phyloP scores from a whole-genome alignment of 2,113 vertebrate genomes.

The Chroicocephalus ridibundus region DNA sequence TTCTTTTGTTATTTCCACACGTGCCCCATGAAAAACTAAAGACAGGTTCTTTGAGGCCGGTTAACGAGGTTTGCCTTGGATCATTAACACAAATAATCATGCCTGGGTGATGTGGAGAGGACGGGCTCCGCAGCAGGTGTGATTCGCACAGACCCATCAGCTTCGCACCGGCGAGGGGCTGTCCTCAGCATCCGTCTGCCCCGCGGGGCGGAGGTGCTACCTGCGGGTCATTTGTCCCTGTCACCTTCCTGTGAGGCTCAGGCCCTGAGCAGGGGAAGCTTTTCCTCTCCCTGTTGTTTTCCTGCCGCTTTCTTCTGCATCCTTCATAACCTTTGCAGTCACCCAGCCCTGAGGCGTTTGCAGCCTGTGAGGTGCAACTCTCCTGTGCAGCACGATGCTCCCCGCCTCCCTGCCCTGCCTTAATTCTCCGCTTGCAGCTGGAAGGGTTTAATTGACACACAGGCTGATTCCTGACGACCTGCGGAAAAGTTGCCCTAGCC shows the following conservation, averaged over 20 bases:
- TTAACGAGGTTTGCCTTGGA: neutral
- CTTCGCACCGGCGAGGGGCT: neutral
- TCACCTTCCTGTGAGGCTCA: neutral
- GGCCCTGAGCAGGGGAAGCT: neutral
- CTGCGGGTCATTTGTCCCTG: neutral
- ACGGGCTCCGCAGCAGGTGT: accelerated
- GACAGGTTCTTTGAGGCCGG: neutral
- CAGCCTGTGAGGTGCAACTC: neutral
- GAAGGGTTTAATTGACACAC: neutral
- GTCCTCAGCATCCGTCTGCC: neutral
- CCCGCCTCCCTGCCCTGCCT: neutral
- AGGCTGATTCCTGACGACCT: neutral
- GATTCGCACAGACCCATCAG: neutral
- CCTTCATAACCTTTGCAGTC: neutral
- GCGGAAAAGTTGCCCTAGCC: neutral
- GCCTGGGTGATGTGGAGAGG: neutral
- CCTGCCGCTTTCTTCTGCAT: neutral
- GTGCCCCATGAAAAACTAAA: neutral
- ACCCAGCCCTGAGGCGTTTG: neutral
- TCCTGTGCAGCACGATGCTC: neutral
- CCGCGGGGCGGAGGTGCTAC: accelerated
- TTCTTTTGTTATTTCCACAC: neutral
- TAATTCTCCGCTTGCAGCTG: neutral
- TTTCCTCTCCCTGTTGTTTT: neutral
- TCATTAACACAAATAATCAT: neutral